phyloP scores from a whole-genome alignment of 2,888 invertebrate genomes.

The Erebia palarica region DNA sequence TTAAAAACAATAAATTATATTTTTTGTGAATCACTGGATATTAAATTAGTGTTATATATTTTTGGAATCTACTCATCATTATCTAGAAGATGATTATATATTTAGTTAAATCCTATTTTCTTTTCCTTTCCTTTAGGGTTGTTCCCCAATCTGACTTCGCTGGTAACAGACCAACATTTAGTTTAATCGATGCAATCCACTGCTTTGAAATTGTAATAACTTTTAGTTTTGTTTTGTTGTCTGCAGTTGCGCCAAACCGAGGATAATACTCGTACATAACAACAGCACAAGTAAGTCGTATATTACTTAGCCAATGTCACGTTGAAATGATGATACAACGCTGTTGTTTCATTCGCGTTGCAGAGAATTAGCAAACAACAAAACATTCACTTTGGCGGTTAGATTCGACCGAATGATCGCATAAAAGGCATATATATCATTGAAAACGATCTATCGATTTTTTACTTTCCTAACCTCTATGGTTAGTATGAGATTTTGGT shows the following conservation, averaged over 20 bases:
- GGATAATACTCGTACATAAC: neutral
- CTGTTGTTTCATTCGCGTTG: neutral
- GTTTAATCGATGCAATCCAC: neutral
- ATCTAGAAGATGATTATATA: too few species aligned
- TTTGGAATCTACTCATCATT: too few species aligned
- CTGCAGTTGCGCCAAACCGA: neutral
- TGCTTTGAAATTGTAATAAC: neutral
- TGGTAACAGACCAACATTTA: too few species aligned
- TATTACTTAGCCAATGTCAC: neutral
- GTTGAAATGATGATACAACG: neutral
- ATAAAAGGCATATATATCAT: neutral
- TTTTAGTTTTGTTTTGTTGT: neutral
- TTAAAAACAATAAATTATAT: too few species aligned
- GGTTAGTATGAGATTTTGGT: too few species aligned
- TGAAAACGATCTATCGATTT: neutral
- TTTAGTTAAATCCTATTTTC: too few species aligned
- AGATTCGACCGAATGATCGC: neutral
- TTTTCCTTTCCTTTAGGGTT: too few species aligned
- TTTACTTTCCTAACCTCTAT: neutral
- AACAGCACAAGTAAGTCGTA: too few species aligned
- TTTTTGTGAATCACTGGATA: too few species aligned
- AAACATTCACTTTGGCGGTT: neutral
- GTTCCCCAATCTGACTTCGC: too few species aligned
- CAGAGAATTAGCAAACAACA: conserved; percentile 3
- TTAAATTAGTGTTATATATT: too few species aligned